Evolutionary conservation across 1,140 invertebrate species (phyloP).

Genomic region (Leguminivora glycinivorella): DNA sequence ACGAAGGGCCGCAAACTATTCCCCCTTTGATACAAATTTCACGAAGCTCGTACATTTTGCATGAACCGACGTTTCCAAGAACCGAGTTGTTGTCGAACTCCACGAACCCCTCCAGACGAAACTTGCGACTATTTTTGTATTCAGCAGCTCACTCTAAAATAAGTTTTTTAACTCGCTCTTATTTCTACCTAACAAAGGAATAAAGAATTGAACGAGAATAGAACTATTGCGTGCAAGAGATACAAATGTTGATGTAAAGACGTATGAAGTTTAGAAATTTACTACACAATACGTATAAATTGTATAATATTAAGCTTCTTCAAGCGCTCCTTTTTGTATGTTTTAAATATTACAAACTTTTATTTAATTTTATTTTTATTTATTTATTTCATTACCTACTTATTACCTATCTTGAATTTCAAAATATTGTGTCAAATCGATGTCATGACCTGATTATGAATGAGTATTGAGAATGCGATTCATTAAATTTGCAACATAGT

Average conservation of each 20-base stretch:
- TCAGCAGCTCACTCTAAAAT: neutral
- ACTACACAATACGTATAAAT: no score
- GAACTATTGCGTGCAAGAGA: neutral
- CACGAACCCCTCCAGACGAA: constrained; percentile 16
- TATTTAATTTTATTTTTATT: no score
- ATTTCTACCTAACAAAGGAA: constrained; percentile 19
- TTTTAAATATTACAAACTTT: no score
- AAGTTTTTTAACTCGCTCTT: constrained; percentile 19
- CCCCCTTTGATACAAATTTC: constrained; percentile 67
- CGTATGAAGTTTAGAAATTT: neutral
- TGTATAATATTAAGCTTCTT: no score
- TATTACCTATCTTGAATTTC: no score
- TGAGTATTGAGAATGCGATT: no score
- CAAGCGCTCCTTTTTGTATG: no score
- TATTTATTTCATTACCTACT: no score
- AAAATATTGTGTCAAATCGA: no score
- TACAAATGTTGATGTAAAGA: neutral
- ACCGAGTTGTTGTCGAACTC: constrained; percentile 16
- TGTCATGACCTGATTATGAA: no score
- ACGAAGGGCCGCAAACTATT: constrained; percentile 57
- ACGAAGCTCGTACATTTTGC: constrained; percentile 67
- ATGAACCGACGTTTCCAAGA: constrained; percentile 43
- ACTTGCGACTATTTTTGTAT: constrained; percentile 29
- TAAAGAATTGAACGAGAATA: constrained; percentile 4
- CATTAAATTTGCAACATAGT: no score